Evolutionary conservation across 2,888 invertebrate species (phyloP), one percentile per base, ranked within the genome.

Genomic region (Thelaira solivaga): DNA sequence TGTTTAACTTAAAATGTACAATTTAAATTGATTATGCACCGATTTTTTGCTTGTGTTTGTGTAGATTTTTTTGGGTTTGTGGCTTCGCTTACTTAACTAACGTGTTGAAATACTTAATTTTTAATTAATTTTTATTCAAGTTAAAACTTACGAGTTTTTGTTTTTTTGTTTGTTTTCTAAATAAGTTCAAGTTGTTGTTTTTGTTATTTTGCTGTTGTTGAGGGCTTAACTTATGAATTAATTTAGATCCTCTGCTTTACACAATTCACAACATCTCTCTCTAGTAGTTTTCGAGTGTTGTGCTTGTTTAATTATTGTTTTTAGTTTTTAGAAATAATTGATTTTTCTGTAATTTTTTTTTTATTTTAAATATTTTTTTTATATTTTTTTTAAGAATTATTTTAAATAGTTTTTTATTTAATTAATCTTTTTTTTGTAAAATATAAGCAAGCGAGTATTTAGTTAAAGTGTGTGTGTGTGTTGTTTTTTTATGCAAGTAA

Each of bases 241-340:
- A 78, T 78, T 78, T 78, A 78, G 78, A 78, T 78, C 74, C 74
- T 78, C 78, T 78, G 78, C 78, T 78, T 78, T 78, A 78, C 78
- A 69, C 65, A 62, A 65, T 69, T 65, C 61, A 69, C 77, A 62
- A 77, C 62, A 65, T 61, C 78, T 78, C 69, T 61, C 78, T 78
- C 69, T 61, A 47, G 49, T 20, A 61, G 55, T 62, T 67, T 31
- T 10, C 67, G 71, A 72, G 71, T 24, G 55, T 62, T 62, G 62
- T 45, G 67, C 71, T 57, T 75, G 74, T 74, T 68, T 45, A 45
- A 69, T 47, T 69, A 59, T 69, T 69, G 59, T 59, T 59, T n/a
- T n/a, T n/a, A n/a, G n/a, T n/a, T n/a, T n/a, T 47, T 34, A 68
- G 57, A 47, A 43, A 24, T 76, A 62, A 64, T 65, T 31, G 22